Conservation (phyloP, 2,797 vertebrate species). For the Peromyscus aztecus region DNA sequence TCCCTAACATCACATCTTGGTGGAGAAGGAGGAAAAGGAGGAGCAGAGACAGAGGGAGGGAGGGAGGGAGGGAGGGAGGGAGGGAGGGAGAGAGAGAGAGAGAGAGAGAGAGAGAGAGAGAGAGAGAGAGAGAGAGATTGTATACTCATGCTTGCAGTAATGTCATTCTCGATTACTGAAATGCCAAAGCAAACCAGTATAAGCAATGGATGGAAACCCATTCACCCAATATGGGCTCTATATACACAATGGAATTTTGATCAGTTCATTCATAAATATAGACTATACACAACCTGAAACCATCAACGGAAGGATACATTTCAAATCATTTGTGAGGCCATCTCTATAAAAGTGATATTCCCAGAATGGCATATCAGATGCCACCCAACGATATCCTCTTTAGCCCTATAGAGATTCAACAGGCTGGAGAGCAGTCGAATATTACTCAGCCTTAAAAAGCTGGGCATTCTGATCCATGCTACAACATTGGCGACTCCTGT, state of each 20-base stretch:
- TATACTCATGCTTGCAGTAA: background rate
- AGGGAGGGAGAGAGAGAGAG: background rate
- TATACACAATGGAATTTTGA: background rate
- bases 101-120: too few relatives aligned
- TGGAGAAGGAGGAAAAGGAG: too few relatives aligned
- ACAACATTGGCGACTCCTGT: background rate
- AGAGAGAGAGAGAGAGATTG: background rate
- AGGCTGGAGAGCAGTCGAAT: background rate
- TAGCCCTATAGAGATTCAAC: background rate
- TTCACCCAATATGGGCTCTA: background rate
- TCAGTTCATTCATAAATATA: constrained; percentile 73
- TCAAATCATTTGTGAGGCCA: constrained; percentile 50
- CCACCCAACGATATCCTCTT: background rate
- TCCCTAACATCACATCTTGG: background rate
- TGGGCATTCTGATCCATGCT: background rate
- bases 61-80: too few relatives aligned
- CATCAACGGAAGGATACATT: constrained; percentile 59
- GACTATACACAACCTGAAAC: constrained; percentile 63
- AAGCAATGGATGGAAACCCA: background rate
- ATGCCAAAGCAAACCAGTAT: background rate
- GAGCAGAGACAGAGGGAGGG: background rate
- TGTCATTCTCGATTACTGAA: background rate
- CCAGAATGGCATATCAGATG: background rate
- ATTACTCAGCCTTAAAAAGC: background rate
- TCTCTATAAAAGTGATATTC: constrained; percentile 25